Evolutionary conservation across 2,797 vertebrate genomes (phyloP).

Genomic region (Lates japonicus): DNA sequence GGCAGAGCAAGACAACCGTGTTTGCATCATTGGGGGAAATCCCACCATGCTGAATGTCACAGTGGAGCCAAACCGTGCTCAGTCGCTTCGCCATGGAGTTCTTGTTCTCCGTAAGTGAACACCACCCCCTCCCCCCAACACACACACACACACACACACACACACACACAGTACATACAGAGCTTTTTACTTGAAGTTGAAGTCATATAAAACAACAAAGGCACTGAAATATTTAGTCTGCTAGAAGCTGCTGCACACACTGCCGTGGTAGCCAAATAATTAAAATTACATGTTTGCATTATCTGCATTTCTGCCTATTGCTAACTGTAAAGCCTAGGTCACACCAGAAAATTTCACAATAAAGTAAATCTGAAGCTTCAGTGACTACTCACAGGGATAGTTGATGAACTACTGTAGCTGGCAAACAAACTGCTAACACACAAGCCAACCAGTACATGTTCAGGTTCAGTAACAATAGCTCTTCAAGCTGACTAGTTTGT

Average conservation of each 20-base stretch:
- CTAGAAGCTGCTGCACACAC: neutral
- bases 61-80: slow-evolving; percentile 92
- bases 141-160: neutral
- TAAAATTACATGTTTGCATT: neutral
- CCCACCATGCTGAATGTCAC: slow-evolving; percentile 90
- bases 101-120: slow-evolving; percentile 87
- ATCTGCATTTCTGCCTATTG: neutral
- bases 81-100: slow-evolving; percentile 94
- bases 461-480: too few relatives aligned
- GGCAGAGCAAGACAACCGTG: slow-evolving; percentile 91
- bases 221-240: neutral
- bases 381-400: neutral
- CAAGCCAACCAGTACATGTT: neutral
- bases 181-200: too few relatives aligned
- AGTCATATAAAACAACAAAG: too few relatives aligned
- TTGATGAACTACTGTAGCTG: neutral
- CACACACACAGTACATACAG: neutral
- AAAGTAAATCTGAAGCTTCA: neutral
- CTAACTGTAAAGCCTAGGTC: too few relatives aligned
- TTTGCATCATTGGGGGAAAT: slow-evolving; percentile 88
- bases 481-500: too few relatives aligned
- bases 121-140: neutral
- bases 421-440: too few relatives aligned
- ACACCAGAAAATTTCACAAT: too few relatives aligned
- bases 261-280: neutral